These are phyloP conservation scores for Semnornis frantzii DNA, from an alignment of 2,113 vertebrate genomes.

Conservation along the genomic window DNA sequence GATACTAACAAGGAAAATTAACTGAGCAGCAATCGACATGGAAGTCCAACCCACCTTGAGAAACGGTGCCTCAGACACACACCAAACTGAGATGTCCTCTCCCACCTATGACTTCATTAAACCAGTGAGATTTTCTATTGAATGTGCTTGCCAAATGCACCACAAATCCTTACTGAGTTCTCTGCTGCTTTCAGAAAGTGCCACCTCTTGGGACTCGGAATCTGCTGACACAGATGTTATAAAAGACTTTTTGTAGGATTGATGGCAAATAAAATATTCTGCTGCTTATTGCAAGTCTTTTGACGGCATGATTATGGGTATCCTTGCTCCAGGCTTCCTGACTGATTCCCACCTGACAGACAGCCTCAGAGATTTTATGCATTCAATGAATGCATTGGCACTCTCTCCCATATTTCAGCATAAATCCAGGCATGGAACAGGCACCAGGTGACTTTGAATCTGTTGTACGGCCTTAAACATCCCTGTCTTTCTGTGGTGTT, in stretches of 20 bases:
- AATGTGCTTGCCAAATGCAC: conserved; percentile 34
- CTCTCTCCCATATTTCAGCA: conserved; percentile 26
- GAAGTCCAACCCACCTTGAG: neutral
- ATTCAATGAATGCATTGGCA: conserved; percentile 4
- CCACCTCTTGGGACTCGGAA: conserved; percentile 62
- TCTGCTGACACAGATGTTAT: conserved; percentile 65
- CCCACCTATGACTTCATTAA: conserved; percentile 53
- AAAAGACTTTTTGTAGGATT: conserved; percentile 60
- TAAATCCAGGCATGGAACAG: conserved; percentile 41
- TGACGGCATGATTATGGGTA: conserved; percentile 53
- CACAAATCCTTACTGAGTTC: conserved; percentile 43
- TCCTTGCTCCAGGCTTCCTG: conserved; percentile 53
- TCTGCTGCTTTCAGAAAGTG: conserved; percentile 64
- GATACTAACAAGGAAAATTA: neutral
- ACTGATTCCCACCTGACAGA: conserved; percentile 44
- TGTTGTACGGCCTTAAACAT: conserved; percentile 7
- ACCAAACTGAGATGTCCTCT: neutral
- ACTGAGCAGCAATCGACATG: neutral
- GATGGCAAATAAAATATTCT: conserved; percentile 65
- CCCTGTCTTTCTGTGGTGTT: conserved; percentile 14
- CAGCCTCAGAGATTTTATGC: conserved; percentile 40
- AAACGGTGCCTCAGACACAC: conserved; percentile 32
- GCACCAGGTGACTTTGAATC: conserved; percentile 17
- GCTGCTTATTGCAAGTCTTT: conserved; percentile 53
- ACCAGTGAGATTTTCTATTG: conserved; percentile 26